Evolutionary conservation across 37 sponge, comb jelly and placozoan genomes (phyloP).

Genomic region (Chondrilla cf. caribensis): DNA sequence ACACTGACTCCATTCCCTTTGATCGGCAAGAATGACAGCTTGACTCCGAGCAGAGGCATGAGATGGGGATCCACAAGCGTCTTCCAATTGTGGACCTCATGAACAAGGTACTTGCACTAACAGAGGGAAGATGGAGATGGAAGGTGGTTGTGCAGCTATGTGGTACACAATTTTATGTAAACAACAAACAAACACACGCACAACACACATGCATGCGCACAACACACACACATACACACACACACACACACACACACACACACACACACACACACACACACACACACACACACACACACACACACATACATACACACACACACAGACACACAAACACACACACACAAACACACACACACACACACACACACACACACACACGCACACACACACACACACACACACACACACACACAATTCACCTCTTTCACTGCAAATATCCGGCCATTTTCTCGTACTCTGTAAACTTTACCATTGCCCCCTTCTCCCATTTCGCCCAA

Average conservation of each 20-base stretch:
- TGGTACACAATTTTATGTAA: too few species aligned
- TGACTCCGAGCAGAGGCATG: neutral
- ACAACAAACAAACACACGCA: too few species aligned
- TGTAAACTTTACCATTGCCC: neutral
- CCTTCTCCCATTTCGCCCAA: neutral
- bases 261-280: slow-evolving; percentile 22
- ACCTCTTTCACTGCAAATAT: slow-evolving; percentile 13
- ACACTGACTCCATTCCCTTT: neutral
- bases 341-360: slow-evolving; percentile 7
- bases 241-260: slow-evolving; percentile 12
- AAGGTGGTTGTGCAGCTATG: too few species aligned
- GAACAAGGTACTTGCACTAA: neutral
- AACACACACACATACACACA: neutral
- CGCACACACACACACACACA: slow-evolving; percentile 15
- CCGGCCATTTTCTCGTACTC: too few species aligned
- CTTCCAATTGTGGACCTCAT: slow-evolving; percentile 1
- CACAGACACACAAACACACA: too few species aligned
- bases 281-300: slow-evolving; percentile 17
- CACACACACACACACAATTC: slow-evolving; percentile 3
- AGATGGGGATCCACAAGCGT: neutral
- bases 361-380: slow-evolving; percentile 16
- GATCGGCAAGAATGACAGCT: neutral
- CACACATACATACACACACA: neutral
- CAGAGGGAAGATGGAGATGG: neutral
- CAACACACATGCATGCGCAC: too few species aligned